Conservation (phyloP, 1,140 invertebrate genomes). For the Diorhabda elongata region DNA sequence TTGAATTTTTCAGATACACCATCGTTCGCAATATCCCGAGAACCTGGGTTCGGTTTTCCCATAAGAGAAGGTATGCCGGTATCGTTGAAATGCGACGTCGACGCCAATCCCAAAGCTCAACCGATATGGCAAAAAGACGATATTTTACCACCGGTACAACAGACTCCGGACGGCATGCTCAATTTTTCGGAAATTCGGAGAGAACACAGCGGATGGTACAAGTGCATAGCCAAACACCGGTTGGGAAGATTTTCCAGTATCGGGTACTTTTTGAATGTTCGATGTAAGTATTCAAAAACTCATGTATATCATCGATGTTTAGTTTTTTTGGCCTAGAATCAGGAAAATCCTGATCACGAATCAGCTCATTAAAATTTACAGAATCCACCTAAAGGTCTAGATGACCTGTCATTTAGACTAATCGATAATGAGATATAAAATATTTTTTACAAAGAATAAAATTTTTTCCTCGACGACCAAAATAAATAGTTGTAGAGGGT, state of each 20-base stretch:
- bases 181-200: slow-evolving; percentile 74
- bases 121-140: slow-evolving; percentile 77
- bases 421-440: too few relatives aligned
- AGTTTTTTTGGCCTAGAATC: too few relatives aligned
- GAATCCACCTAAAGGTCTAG: too few relatives aligned
- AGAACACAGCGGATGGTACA: slow-evolving; percentile 83
- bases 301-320: too few relatives aligned
- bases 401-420: too few relatives aligned
- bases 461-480: background rate
- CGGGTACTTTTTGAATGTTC: slow-evolving; percentile 82
- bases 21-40: slow-evolving; percentile 82
- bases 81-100: slow-evolving; percentile 83
- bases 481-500: slow-evolving; percentile 11
- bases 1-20: slow-evolving; percentile 67
- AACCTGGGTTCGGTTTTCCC: slow-evolving; percentile 83
- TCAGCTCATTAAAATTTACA: too few relatives aligned
- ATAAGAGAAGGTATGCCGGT: slow-evolving; percentile 79
- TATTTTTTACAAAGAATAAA: background rate
- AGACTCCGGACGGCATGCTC: slow-evolving; percentile 70
- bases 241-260: slow-evolving; percentile 81
- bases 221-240: slow-evolving; percentile 77
- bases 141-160: slow-evolving; percentile 58
- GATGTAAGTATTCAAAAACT: slow-evolving; percentile 61
- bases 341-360: too few relatives aligned
- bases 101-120: slow-evolving; percentile 83